Conservation (phyloP, 64 coral and sea anemone species). For the Pachyseris speciosa region DNA sequence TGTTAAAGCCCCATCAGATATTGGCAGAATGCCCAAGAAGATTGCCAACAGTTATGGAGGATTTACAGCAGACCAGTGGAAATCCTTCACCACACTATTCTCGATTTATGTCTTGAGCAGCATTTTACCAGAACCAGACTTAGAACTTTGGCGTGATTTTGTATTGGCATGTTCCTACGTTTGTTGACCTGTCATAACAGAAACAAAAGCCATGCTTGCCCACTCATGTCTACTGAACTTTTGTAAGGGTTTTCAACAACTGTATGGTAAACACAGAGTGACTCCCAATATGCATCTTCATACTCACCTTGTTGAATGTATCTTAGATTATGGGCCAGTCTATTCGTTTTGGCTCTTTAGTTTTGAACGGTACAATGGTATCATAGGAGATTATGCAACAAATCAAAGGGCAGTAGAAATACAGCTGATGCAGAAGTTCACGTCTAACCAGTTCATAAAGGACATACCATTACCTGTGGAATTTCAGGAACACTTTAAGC, state of each 20-base stretch:
- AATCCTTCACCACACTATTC: slow-evolving; percentile 34
- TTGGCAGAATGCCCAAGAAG: slow-evolving; percentile 58
- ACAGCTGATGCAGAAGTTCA: slow-evolving; percentile 73
- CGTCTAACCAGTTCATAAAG: slow-evolving; percentile 52
- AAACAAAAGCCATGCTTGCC: slow-evolving; percentile 31
- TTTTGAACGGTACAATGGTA: slow-evolving; percentile 25
- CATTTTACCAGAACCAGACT: slow-evolving; percentile 10
- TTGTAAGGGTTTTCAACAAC: slow-evolving; percentile 39
- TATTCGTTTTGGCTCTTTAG: slow-evolving; percentile 7
- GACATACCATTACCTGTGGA: slow-evolving; percentile 44
- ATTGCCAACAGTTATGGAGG: slow-evolving; percentile 48
- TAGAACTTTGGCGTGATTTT: slow-evolving; percentile 13
- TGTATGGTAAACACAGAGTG: slow-evolving; percentile 71
- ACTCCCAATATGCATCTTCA: slow-evolving; percentile 87
- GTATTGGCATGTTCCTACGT: not conserved
- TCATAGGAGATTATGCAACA: slow-evolving; percentile 71
- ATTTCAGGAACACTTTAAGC: slow-evolving; percentile 57
- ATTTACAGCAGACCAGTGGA: slow-evolving; percentile 59
- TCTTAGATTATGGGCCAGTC: slow-evolving; percentile 1
- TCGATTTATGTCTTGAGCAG: slow-evolving; percentile 47
- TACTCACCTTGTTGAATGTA: slow-evolving; percentile 37
- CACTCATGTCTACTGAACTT: slow-evolving; percentile 35
- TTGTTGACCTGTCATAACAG: slow-evolving; percentile 57
- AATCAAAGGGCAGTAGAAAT: slow-evolving; percentile 71
- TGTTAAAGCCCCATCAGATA: slow-evolving; percentile 43